A percentile compares a stretch with the other conserved stretches of the same genome.
Conservation (phyloP, 2,888 invertebrate species). For the Gymnoscelis rufifasciata region DNA sequence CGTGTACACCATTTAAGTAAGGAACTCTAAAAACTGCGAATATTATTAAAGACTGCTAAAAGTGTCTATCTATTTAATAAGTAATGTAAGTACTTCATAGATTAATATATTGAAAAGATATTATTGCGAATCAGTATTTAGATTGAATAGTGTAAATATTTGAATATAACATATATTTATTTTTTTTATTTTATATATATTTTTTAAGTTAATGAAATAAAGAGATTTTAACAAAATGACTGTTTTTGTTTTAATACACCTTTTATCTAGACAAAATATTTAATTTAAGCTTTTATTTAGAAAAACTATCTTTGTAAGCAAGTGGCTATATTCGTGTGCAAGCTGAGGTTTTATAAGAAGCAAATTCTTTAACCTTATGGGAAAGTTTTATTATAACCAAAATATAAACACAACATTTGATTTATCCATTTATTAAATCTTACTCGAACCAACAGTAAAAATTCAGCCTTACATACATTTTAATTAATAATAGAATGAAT, state of each 20-base stretch:
- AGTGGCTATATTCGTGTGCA: no score
- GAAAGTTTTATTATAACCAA: no score
- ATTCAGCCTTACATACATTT: slow-evolving; percentile 32
- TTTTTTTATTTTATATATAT: no score
- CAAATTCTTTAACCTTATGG: no score
- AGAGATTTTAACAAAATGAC: slow-evolving; percentile 17
- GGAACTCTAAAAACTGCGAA: no score
- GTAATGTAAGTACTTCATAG: slow-evolving; percentile 3
- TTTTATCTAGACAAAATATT: no score
- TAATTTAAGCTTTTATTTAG: neutral
- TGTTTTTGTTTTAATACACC: neutral
- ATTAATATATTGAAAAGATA: slow-evolving; percentile 8
- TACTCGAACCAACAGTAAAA: slow-evolving; percentile 34
- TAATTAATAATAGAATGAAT: no score
- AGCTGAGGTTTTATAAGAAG: no score
- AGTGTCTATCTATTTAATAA: slow-evolving; percentile 9
- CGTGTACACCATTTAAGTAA: no score
- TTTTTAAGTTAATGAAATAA: slow-evolving; percentile 24
- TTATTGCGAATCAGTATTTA: slow-evolving; percentile 24
- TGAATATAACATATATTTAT: no score
- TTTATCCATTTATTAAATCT: slow-evolving; percentile 32
- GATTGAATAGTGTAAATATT: no score
- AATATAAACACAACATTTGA: slow-evolving; percentile 4
- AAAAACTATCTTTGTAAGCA: neutral
- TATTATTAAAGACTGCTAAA: slow-evolving; percentile 14